These are phyloP conservation scores for Micromussa lordhowensis DNA, from an alignment of 92 coral and sea anemone genomes.

Conservation along the genomic window DNA sequence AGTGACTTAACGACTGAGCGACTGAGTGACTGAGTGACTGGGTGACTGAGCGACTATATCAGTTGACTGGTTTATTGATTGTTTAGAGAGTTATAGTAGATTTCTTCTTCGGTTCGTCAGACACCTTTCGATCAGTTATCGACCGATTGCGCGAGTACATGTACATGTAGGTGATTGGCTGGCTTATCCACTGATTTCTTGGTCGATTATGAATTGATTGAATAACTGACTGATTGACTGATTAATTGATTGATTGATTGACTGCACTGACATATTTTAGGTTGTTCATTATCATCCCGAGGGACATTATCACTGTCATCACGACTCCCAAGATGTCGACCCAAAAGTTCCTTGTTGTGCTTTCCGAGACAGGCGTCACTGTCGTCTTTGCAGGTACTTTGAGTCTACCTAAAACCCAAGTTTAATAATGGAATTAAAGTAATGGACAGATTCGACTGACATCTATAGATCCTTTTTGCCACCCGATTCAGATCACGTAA, in stretches of 20 bases:
- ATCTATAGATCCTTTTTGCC: too few species aligned
- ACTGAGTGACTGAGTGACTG: background rate
- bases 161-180: background rate
- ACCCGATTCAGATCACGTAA: too few species aligned
- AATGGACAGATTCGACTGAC: too few species aligned
- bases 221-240: background rate
- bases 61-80: background rate
- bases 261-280: conserved; percentile 17
- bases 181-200: background rate
- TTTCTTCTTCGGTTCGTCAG: too few species aligned
- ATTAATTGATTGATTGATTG: background rate
- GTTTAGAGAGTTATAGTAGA: too few species aligned
- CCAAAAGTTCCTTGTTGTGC: conserved; percentile 75
- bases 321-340: conserved; percentile 89
- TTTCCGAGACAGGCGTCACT: conserved; percentile 77
- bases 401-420: background rate
- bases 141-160: background rate
- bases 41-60: background rate
- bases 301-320: conserved; percentile 98
- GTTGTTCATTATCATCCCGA: conserved; percentile 92
- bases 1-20: background rate
- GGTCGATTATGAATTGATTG: background rate
- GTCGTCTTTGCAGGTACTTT: conserved; percentile 89
- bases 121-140: too few species aligned
- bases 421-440: background rate